Percentiles rank a stretch among this genome's conserved stretches.
phyloP scores from a whole-genome alignment of 1,140 invertebrate species.

The Temnothorax curvispinosus region DNA sequence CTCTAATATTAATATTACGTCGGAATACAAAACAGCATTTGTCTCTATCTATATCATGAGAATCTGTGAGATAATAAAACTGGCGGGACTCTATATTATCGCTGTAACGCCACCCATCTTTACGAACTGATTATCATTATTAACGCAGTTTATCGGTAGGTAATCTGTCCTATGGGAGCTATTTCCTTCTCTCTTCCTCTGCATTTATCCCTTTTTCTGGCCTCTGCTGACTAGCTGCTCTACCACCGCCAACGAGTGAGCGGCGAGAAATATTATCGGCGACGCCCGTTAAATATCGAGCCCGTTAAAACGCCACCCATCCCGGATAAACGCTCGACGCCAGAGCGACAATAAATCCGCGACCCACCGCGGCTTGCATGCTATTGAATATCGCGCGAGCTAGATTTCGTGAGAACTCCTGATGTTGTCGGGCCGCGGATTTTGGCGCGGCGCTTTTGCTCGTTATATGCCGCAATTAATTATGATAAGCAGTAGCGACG shows the following conservation, averaged over 20 bases:
- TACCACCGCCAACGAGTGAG: conserved; percentile 20
- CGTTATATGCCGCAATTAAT: conserved; percentile 63
- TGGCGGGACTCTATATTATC: not conserved
- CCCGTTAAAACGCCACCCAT: conserved; percentile 57
- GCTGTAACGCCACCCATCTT: not conserved
- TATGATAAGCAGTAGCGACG: conserved; percentile 64
- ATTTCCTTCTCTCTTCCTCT: conserved; percentile 29
- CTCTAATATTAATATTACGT: not conserved
- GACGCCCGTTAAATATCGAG: conserved; percentile 58
- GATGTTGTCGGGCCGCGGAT: conserved; percentile 45
- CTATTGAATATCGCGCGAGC: conserved; percentile 41
- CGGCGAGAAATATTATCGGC: conserved; percentile 54
- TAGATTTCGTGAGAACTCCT: conserved; percentile 23
- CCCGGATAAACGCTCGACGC: conserved; percentile 50
- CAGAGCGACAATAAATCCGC: conserved; percentile 53
- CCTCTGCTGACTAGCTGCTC: not conserved
- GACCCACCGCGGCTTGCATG: not conserved
- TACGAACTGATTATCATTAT: conserved; percentile 66
- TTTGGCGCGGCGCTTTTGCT: conserved; percentile 31
- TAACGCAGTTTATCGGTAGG: conserved; percentile 63
- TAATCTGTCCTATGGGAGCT: conserved; percentile 29
- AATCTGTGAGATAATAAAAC: conserved; percentile 59
- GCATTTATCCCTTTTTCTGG: not conserved
- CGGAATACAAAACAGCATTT: too few relatives aligned
- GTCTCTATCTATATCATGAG: not conserved